These are phyloP conservation scores for Diorhabda carinulata DNA, from an alignment of 1,140 invertebrate genomes.

Conservation along the genomic window DNA sequence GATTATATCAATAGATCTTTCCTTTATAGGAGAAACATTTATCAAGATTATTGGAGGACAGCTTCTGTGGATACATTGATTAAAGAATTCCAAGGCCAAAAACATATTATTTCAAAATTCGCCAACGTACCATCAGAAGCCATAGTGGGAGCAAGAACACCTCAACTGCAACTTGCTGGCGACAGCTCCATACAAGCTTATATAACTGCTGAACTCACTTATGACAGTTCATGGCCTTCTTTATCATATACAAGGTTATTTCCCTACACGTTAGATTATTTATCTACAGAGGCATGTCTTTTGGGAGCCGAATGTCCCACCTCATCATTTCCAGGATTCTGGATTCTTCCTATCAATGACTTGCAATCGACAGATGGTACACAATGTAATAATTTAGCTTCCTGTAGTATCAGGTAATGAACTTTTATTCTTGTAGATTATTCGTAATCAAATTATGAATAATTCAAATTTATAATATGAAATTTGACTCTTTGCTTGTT, in stretches of 20 bases:
- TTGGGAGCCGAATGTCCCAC: conserved; percentile 58
- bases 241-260: conserved; percentile 45
- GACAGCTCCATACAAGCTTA: conserved; percentile 55
- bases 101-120: conserved; percentile 34
- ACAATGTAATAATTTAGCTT: conserved; percentile 59
- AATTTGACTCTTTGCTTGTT: background rate
- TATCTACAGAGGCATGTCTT: conserved; percentile 58
- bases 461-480: background rate
- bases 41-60: conserved; percentile 45
- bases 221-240: conserved; percentile 65
- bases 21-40: conserved; percentile 60
- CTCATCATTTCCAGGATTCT: conserved; percentile 57
- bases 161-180: conserved; percentile 36
- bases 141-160: conserved; percentile 34
- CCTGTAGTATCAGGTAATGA: conserved; percentile 52
- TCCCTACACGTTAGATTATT: conserved; percentile 68
- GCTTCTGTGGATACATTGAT: conserved; percentile 25
- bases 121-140: conserved; percentile 36
- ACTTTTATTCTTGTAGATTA: too few relatives aligned
- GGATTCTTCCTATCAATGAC: conserved; percentile 63
- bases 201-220: conserved; percentile 51
- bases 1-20: background rate
- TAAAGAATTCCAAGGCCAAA: conserved; percentile 37
- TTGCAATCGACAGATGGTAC: conserved; percentile 51
- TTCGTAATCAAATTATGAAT: conserved; percentile 28